phyloP scores from a whole-genome alignment of 2,113 vertebrate genomes.

The Nestor notabilis region DNA sequence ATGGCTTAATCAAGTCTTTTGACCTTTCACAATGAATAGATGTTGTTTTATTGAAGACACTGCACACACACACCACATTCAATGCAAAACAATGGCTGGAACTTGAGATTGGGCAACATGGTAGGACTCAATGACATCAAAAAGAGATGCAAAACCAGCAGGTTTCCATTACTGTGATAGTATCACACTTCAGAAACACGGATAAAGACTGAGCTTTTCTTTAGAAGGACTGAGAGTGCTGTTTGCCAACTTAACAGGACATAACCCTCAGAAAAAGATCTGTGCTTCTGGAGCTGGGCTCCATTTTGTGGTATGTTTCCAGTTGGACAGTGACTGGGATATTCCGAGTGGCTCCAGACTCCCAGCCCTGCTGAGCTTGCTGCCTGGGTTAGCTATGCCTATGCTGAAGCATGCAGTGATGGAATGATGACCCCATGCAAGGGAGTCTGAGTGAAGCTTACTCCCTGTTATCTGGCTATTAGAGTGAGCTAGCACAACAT shows the following conservation, averaged over 20 bases:
- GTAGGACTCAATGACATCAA: background rate
- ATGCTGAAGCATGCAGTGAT: rapidly evolving
- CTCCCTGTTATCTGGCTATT: rapidly evolving
- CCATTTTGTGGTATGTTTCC: background rate
- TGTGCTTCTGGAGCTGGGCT: background rate
- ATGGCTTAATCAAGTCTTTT: background rate
- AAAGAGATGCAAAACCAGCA: background rate
- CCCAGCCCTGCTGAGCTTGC: background rate
- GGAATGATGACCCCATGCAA: rapidly evolving
- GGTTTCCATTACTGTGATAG: background rate
- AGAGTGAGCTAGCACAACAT: background rate
- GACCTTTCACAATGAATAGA: rapidly evolving
- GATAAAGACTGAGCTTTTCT: background rate
- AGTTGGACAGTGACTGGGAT: background rate
- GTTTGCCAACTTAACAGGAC: background rate
- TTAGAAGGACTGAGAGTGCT: background rate
- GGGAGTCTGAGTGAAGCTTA: background rate
- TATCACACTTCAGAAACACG: rapidly evolving
- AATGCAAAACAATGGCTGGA: background rate
- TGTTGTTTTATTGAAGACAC: background rate
- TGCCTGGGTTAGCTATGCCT: background rate
- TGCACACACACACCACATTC: background rate
- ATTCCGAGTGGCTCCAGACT: background rate
- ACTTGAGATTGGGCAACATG: background rate
- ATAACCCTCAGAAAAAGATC: background rate